Conservation (phyloP, 2,888 invertebrate genomes). For the Diarsia brunnea region DNA sequence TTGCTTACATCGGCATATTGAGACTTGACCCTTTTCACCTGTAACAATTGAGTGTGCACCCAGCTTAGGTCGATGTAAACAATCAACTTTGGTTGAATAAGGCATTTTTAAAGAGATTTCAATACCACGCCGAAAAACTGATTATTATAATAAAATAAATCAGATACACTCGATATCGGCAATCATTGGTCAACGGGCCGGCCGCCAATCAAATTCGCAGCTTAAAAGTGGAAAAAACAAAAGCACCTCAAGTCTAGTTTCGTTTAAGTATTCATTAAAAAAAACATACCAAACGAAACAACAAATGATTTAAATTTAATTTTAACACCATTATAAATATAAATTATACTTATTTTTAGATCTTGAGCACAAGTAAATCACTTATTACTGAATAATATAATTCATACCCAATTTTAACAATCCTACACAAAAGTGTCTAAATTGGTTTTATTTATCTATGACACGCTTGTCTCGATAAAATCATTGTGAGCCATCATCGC, state of each 20-base stretch:
- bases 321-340: neutral
- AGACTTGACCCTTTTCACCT: neutral
- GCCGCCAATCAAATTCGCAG: neutral
- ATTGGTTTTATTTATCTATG: neutral
- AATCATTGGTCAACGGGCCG: too few species aligned
- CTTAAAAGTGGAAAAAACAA: neutral
- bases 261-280: neutral
- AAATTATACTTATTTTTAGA: slow-evolving; percentile 2
- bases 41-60: slow-evolving; percentile 41
- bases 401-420: neutral
- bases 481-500: neutral
- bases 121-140: neutral
- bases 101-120: slow-evolving; percentile 3
- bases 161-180: neutral
- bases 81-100: slow-evolving; percentile 60
- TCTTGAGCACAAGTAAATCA: neutral
- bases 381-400: neutral
- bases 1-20: neutral
- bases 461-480: neutral
- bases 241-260: slow-evolving; percentile 1
- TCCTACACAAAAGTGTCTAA: slow-evolving; percentile 10
- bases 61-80: slow-evolving; percentile 49
- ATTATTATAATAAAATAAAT: neutral
- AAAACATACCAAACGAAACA: slow-evolving; percentile 10
- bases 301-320: neutral